phyloP scores from a whole-genome alignment of 2,113 vertebrate genomes.

The Sturnus vulgaris region DNA sequence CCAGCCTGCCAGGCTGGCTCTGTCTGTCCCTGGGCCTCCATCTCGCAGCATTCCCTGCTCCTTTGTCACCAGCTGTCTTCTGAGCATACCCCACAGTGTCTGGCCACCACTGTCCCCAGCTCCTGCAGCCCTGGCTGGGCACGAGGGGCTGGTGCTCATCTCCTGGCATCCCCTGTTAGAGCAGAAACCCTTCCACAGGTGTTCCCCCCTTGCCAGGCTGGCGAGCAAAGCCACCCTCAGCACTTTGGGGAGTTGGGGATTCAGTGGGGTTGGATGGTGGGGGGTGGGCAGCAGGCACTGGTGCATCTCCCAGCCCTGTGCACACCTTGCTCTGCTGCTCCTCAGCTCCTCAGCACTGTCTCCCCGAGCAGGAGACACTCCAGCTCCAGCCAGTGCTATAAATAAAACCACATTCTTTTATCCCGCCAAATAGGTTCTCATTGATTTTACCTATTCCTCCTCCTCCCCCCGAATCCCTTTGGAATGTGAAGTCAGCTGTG shows the following conservation, averaged over 20 bases:
- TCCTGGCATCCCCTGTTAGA: neutral
- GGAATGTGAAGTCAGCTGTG: conserved; percentile 17
- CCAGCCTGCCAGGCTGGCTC: neutral
- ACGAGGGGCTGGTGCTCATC: neutral
- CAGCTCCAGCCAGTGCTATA: conserved; percentile 31
- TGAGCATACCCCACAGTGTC: accelerated
- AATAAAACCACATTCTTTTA: conserved; percentile 24
- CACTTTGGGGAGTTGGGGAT: accelerated
- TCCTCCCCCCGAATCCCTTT: neutral
- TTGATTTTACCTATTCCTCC: conserved; percentile 53
- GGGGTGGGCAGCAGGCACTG: neutral
- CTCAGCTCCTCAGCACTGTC: neutral
- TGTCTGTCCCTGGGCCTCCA: accelerated
- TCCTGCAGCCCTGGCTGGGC: neutral
- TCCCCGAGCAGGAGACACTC: neutral
- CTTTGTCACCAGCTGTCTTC: neutral
- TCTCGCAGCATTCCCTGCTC: accelerated
- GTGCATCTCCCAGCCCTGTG: neutral
- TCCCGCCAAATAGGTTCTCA: conserved; percentile 37
- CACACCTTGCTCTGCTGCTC: neutral
- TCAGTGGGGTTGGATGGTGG: neutral
- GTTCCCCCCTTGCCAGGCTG: neutral
- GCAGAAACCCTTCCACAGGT: neutral
- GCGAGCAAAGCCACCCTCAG: neutral
- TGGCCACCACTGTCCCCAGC: neutral